These are phyloP conservation scores for Brachionus rotundiformis DNA, from an alignment of 1,140 invertebrate species.

Conservation along the genomic window DNA sequence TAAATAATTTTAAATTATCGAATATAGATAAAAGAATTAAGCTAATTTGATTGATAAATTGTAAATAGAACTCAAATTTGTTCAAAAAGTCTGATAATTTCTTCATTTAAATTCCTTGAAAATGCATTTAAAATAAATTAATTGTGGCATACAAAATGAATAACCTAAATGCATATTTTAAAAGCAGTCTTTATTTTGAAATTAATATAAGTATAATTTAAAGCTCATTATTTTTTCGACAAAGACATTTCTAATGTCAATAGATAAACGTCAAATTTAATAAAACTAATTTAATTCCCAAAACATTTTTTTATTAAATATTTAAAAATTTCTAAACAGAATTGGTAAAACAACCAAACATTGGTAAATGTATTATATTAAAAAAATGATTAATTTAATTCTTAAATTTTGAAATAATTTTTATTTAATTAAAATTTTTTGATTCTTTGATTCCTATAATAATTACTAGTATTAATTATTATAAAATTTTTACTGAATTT, in stretches of 20 bases:
- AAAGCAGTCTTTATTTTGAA: background rate
- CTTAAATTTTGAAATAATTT: too few relatives aligned
- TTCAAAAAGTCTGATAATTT: background rate
- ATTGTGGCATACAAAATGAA: background rate
- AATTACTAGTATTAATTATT: too few relatives aligned
- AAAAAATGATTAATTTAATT: too few relatives aligned
- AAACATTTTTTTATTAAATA: too few relatives aligned
- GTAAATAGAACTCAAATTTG: background rate
- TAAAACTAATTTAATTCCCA: background rate
- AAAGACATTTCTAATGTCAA: background rate
- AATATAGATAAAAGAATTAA: background rate
- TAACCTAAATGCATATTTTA: constrained; percentile 13
- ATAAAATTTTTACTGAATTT: too few relatives aligned
- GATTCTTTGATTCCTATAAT: too few relatives aligned
- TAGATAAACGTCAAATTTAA: background rate
- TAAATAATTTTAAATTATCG: too few relatives aligned
- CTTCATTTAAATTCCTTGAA: background rate
- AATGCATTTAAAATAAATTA: background rate
- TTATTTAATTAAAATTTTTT: too few relatives aligned
- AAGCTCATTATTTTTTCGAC: too few relatives aligned
- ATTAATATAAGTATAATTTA: background rate
- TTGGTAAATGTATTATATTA: too few relatives aligned
- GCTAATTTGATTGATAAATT: background rate
- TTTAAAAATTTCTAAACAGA: too few relatives aligned
- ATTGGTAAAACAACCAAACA: too few relatives aligned